phyloP scores from a whole-genome alignment of 2,113 vertebrate species.

The Chamaetylas fuelleborni region DNA sequence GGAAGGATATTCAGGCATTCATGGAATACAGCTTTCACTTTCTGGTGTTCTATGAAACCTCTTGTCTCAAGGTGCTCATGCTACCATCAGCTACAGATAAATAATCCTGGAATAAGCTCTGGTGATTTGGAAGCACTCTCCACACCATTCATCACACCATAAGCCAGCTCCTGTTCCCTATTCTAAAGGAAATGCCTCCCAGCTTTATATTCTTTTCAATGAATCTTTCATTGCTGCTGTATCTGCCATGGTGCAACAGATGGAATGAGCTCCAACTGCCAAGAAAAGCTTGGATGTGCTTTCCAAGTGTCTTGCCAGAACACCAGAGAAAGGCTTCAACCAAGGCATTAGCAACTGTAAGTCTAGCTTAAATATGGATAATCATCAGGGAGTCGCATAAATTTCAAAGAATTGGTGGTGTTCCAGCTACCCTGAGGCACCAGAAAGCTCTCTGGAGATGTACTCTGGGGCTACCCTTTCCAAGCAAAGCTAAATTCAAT shows the following conservation, averaged over 20 bases:
- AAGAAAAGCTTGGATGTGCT: neutral
- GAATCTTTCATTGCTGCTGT: neutral
- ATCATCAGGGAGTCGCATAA: neutral
- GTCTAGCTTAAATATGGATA: neutral
- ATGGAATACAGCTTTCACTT: neutral
- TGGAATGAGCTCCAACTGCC: neutral
- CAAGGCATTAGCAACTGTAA: neutral
- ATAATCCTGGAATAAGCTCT: neutral
- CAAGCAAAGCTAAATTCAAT: neutral
- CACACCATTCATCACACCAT: neutral
- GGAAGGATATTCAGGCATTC: neutral
- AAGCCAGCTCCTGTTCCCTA: neutral
- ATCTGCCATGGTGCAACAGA: neutral
- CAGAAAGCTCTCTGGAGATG: neutral
- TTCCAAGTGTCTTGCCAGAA: neutral
- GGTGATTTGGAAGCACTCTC: neutral
- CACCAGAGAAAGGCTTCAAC: neutral
- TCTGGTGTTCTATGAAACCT: neutral
- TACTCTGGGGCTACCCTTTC: neutral
- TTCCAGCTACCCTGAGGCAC: neutral
- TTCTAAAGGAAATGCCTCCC: neutral
- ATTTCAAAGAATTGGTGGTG: neutral
- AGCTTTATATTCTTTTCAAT: neutral
- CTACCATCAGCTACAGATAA: neutral
- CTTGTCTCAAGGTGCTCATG: neutral